Evolutionary conservation across 1,140 invertebrate genomes (phyloP).

Genomic region (Lineus longissimus): DNA sequence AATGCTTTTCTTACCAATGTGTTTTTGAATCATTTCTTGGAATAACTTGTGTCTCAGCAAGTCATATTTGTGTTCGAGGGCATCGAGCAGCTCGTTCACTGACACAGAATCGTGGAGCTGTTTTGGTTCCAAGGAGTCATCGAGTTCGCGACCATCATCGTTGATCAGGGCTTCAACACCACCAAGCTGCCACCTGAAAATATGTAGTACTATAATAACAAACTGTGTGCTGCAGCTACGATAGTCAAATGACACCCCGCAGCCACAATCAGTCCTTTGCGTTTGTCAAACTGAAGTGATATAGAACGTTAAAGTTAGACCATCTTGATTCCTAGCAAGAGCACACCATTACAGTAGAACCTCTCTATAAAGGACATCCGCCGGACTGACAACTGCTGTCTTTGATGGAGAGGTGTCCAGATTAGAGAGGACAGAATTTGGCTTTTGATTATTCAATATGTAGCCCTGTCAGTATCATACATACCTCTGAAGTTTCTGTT

Average conservation of each 20-base stretch:
- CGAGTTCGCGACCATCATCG: constrained; percentile 39
- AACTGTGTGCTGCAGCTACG: too few relatives aligned
- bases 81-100: constrained; percentile 31
- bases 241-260: too few relatives aligned
- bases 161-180: constrained; percentile 40
- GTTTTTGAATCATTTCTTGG: constrained; percentile 32
- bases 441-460: too few relatives aligned
- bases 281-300: too few relatives aligned
- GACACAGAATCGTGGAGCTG: constrained; percentile 27
- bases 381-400: too few relatives aligned
- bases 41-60: constrained; percentile 33
- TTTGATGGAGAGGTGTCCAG: too few relatives aligned
- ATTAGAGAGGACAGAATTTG: too few relatives aligned
- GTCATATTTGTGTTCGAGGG: constrained; percentile 39
- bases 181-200: constrained; percentile 36
- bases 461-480: too few relatives aligned
- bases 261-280: too few relatives aligned
- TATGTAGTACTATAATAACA: background rate
- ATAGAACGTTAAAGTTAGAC: background rate
- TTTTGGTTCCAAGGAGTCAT: constrained; percentile 18
- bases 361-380: too few relatives aligned
- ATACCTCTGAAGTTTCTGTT: constrained; percentile 32
- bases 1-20: constrained; percentile 33
- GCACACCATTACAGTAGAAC: too few relatives aligned
- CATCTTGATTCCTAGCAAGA: too few relatives aligned